A percentile compares a stretch with the other conserved stretches of the same genome.
Evolutionary conservation across 2,888 invertebrate species (phyloP).

Genomic region (Brassicogethes aeneus): DNA sequence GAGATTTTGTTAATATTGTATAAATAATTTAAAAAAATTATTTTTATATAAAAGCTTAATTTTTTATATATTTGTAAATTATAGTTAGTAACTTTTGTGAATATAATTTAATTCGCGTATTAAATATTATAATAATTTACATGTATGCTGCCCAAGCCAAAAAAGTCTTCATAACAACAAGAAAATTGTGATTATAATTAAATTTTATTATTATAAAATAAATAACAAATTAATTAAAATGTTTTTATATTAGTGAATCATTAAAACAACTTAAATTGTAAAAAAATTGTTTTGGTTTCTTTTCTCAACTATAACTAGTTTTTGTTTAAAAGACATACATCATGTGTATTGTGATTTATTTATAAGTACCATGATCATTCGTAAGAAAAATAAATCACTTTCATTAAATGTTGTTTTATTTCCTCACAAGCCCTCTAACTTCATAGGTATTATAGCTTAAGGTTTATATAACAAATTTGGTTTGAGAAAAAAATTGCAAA

Average conservation of each 20-base stretch:
- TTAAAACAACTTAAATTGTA: constrained; percentile 36
- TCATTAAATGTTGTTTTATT: constrained; percentile 20
- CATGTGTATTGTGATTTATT: constrained; percentile 36
- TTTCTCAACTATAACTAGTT: constrained; percentile 22
- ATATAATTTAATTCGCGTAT: background rate
- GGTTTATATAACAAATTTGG: too few species aligned
- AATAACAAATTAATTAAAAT: constrained; percentile 38
- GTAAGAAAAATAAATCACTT: constrained; percentile 36
- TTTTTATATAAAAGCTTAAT: constrained; percentile 8
- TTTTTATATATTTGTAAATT: constrained; percentile 5
- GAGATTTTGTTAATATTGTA: background rate
- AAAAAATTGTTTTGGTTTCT: constrained; percentile 29
- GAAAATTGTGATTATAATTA: constrained; percentile 41
- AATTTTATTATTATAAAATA: constrained; percentile 39
- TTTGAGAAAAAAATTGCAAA: too few species aligned
- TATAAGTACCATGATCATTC: constrained; percentile 30
- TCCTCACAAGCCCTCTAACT: too few species aligned
- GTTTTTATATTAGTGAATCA: constrained; percentile 42
- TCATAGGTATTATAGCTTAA: too few species aligned
- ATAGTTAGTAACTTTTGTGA: background rate
- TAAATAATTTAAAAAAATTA: constrained; percentile 8
- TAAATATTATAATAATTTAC: constrained; percentile 19
- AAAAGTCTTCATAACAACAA: constrained; percentile 41
- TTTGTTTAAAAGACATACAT: constrained; percentile 35
- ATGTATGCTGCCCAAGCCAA: constrained; percentile 36